Base-by-base conservation (phyloP, 2,797 vertebrate species). In the Meda fulgida region DNA sequence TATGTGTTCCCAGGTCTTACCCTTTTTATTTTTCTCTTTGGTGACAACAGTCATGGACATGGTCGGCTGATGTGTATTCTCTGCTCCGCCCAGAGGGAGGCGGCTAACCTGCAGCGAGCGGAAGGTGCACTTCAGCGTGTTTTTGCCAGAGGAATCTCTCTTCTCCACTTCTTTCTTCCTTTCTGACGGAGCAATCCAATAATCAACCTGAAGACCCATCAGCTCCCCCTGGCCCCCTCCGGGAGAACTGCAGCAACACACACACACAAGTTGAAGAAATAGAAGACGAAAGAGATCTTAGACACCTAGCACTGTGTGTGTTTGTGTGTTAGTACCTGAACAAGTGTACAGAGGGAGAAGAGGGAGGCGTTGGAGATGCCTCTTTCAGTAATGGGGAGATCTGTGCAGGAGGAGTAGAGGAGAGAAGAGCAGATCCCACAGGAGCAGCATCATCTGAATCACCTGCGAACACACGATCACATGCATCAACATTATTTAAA, bases 61-160 rank as follows among this genome's bases (percentile, higher is more conserved):
- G 19, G 96, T 96, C 72, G 97, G 96, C 83, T 95, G 94, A 88
- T 95, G 88, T 43, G 93, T 88, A 1, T 91, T 92, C 91, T 99
- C 97, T 0, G 95, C 93, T 5, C 94, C 95, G 3, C 94, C 94
- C 63, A 94, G 92, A 86, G 98, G 97, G 89, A 99, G 93, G 94
- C 98, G 95, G 97, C 98, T 98, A 95, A 99, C 98, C 96, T 99
- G 98, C 91, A 99, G 97, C 91, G 97, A 99, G 94, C 98, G 97
- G 94, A 99, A 99, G 96, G 97, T 97, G 96, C 98, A 98, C 96
- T 98, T 99, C 87, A 99, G 96, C 36, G 98, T 98, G 94, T 96
- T 99, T 95, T 99, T 99, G 92, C 97, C 93, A 89, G 96, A 93
- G 72, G 93, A 93, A 91, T 99, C 98, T 88, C 94, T 97, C 94